phyloP scores from a whole-genome alignment of 1,140 invertebrate genomes.

The Lasioglossum albipes region DNA sequence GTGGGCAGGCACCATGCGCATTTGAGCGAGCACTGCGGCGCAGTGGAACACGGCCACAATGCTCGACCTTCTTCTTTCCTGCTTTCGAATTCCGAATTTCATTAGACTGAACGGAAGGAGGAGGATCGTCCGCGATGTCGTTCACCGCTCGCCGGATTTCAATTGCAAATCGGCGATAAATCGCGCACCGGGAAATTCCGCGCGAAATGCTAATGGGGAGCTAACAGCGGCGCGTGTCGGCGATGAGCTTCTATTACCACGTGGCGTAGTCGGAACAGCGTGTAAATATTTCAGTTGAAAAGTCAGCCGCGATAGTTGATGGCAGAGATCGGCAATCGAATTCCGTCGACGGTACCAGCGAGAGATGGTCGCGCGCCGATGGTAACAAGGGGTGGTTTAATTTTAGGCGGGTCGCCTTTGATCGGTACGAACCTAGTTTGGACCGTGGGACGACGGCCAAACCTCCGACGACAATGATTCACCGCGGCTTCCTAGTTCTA shows the following conservation, averaged over 20 bases:
- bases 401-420: slow-evolving; percentile 68
- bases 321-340: slow-evolving; percentile 25
- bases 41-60: too few relatives aligned
- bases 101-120: background rate
- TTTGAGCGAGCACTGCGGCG: too few relatives aligned
- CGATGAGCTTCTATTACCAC: too few relatives aligned
- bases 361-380: slow-evolving; percentile 31
- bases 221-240: too few relatives aligned
- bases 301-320: too few relatives aligned
- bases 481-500: slow-evolving; percentile 72
- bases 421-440: slow-evolving; percentile 73
- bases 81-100: background rate
- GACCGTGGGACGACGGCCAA: slow-evolving; percentile 70
- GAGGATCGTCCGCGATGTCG: too few relatives aligned
- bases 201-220: too few relatives aligned
- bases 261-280: too few relatives aligned
- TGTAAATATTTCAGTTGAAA: too few relatives aligned
- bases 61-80: background rate
- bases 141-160: background rate
- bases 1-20: too few relatives aligned
- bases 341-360: slow-evolving; percentile 54
- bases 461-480: slow-evolving; percentile 71
- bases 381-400: slow-evolving; percentile 57
- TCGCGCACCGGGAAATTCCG: background rate
- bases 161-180: slow-evolving; percentile 4